Evolutionary conservation across 2,888 invertebrate genomes (phyloP).

Genomic region (Dichetophora obliterata): DNA sequence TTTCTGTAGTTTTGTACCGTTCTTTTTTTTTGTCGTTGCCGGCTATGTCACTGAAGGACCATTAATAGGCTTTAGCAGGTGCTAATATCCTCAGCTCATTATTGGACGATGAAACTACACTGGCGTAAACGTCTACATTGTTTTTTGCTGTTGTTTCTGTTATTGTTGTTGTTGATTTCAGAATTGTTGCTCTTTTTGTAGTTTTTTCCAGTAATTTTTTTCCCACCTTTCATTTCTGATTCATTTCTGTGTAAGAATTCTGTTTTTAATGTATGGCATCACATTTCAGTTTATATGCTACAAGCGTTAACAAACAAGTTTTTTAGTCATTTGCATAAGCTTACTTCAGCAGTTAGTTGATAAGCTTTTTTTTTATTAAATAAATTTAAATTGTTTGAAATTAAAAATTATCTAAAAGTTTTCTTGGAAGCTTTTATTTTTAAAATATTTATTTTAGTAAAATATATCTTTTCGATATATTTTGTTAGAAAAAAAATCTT

Average conservation of each 20-base stretch:
- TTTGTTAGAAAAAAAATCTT: too few relatives aligned
- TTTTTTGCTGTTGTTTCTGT: not conserved
- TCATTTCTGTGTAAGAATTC: not conserved
- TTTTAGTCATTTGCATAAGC: too few relatives aligned
- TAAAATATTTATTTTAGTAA: too few relatives aligned
- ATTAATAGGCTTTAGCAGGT: constrained; percentile 40
- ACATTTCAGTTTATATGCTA: not conserved
- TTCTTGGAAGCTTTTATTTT: too few relatives aligned
- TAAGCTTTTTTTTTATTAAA: too few relatives aligned
- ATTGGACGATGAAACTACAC: not conserved
- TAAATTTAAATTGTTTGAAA: too few relatives aligned
- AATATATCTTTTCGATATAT: too few relatives aligned
- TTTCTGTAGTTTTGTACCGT: not conserved
- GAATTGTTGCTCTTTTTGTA: not conserved
- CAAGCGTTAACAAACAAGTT: too few relatives aligned
- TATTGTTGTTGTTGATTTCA: not conserved
- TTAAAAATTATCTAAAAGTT: too few relatives aligned
- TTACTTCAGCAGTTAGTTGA: too few relatives aligned
- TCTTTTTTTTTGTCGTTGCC: not conserved
- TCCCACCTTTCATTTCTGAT: not conserved
- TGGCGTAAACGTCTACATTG: not conserved
- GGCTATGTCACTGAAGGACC: not conserved
- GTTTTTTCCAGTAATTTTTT: not conserved
- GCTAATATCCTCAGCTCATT: constrained; percentile 40
- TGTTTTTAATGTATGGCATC: not conserved